Evolutionary conservation across 1,140 invertebrate genomes (phyloP).

Genomic region (Tetramorium alpestre): DNA sequence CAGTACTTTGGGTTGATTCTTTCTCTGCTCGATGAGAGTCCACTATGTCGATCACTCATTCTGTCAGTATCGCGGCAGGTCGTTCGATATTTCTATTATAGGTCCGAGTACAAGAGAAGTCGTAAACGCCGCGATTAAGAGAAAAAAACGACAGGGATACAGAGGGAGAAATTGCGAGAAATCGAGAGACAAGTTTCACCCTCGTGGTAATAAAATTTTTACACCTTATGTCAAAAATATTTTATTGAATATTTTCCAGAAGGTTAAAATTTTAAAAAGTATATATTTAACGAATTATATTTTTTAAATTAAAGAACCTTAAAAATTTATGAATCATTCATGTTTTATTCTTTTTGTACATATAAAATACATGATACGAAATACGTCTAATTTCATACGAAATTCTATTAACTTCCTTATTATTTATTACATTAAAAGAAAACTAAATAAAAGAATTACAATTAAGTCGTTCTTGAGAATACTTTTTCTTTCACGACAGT

Average conservation of each 20-base stretch:
- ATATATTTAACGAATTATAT: neutral
- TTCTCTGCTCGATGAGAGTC: conserved; percentile 50
- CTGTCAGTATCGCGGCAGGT: conserved; percentile 19
- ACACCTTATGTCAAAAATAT: neutral
- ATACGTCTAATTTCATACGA: neutral
- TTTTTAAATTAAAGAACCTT: neutral
- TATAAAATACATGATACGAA: neutral
- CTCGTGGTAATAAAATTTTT: neutral
- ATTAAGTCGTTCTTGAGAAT: conserved; percentile 18
- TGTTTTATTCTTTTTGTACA: neutral
- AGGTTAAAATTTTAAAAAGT: neutral
- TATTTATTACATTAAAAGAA: neutral
- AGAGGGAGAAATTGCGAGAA: neutral
- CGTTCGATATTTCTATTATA: conserved; percentile 51
- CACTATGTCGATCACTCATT: conserved; percentile 46
- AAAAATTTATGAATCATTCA: neutral
- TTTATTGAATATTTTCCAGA: neutral
- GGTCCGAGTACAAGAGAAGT: conserved; percentile 13
- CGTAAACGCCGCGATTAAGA: neutral
- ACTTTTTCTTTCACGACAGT: conserved; percentile 12
- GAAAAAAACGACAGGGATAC: neutral
- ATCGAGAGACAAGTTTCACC: neutral
- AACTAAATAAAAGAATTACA: conserved; percentile 2
- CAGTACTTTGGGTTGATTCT: conserved; percentile 42
- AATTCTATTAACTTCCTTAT: neutral